These are phyloP conservation scores for Podotricha telesiphe DNA, from an alignment of 2,888 invertebrate genomes.

Conservation along the genomic window DNA sequence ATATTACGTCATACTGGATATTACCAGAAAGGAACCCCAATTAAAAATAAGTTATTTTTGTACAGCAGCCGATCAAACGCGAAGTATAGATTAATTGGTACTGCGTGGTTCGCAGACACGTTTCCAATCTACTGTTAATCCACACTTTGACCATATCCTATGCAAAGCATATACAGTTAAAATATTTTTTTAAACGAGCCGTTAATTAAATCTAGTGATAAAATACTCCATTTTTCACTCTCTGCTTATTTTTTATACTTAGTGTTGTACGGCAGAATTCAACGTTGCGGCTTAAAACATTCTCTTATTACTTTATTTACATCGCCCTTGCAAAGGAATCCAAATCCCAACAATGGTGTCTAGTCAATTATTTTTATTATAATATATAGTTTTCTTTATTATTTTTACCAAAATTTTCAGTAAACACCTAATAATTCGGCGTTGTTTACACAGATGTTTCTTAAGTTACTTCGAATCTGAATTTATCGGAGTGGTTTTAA, in stretches of 20 bases:
- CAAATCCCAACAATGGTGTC: no score
- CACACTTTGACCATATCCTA: slow-evolving; percentile 38
- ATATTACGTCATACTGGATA: not conserved
- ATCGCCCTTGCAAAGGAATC: no score
- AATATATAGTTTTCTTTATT: no score
- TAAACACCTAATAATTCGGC: not conserved
- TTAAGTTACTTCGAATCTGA: not conserved
- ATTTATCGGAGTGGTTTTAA: not conserved
- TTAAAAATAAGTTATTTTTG: slow-evolving; percentile 21
- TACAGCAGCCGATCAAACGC: slow-evolving; percentile 27
- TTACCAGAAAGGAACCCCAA: slow-evolving; percentile 10
- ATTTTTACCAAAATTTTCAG: not conserved
- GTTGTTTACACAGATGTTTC: not conserved
- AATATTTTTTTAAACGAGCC: no score
- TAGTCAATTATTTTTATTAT: no score
- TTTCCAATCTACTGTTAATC: slow-evolving; percentile 50
- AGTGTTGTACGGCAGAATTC: no score
- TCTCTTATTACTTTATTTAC: no score
- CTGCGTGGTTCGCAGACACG: slow-evolving; percentile 45
- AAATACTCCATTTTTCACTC: no score
- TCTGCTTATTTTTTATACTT: no score
- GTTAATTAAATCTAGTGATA: no score
- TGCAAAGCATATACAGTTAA: not conserved
- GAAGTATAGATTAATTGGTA: slow-evolving; percentile 45
- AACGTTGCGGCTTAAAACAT: no score